Evolutionary conservation across 2,113 vertebrate species (phyloP), one percentile per base, ranked within the genome.

Genomic region (Neotoma lepida): DNA sequence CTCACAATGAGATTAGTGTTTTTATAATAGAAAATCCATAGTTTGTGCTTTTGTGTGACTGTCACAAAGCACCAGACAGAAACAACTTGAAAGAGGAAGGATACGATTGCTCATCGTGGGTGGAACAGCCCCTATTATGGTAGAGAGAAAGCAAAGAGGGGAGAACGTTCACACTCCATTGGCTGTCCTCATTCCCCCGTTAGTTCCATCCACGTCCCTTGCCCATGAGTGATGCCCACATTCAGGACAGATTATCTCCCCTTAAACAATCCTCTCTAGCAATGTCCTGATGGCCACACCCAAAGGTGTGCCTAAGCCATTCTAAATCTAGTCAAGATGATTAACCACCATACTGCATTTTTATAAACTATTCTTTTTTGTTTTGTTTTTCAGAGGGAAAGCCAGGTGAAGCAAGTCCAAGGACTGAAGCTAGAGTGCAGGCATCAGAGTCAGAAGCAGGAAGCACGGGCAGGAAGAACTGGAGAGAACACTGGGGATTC

Each of bases 331-430:
- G 63, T 51, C 33, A 68, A 14, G 44, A 49, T 64, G 17, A 66
- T 46, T 46, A 85, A 85, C 41, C 82, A 13, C 14, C 63, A 46
- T 4, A 64, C 82, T 68, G 13, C 51, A n/a, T 26, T 86, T 63
- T 66, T 46, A n/a, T 39, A 51, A 54, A 28, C 3, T 66, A 35
- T 46, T 84, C 14, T 18, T 28, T 84, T 18, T 70, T 9, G 6
- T 26, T 58, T 9, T 51, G 74, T 91, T 94, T 91, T 86, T 87
- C n/a, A 58, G 41, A 70, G 61, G 84, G 10, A 91, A 87, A 33
- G 22, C 39, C 35, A 28, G 92, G 46, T n/a, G 84, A 13, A 95
- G 20, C 39, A 49, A 95, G 26, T 22, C 18, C 64, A 77, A 80
- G 56, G 4, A 71, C 28, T 39, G 4, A 24, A 26, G 39, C 51